Percentiles rank a stretch among this genome's conserved stretches.
Evolutionary conservation across 2,797 vertebrate species (phyloP).

Genomic region (Crenichthys baileyi): DNA sequence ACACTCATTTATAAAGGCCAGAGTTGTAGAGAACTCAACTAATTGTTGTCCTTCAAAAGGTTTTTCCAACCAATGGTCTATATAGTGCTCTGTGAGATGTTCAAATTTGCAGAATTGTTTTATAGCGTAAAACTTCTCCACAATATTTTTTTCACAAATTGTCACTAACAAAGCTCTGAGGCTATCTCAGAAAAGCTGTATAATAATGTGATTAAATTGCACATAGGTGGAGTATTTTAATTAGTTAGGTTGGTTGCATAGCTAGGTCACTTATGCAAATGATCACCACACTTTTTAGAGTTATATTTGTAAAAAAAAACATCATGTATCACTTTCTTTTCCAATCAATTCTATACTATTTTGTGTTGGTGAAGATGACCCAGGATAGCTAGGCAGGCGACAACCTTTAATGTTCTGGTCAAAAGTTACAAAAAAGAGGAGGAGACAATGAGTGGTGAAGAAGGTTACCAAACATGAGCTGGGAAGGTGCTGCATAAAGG

Average conservation of each 20-base stretch:
- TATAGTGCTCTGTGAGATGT: too few relatives aligned
- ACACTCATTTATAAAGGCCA: too few relatives aligned
- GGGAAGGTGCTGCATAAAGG: neutral
- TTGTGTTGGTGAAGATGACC: neutral
- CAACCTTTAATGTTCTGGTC: neutral
- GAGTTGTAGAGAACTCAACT: too few relatives aligned
- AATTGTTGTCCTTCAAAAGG: too few relatives aligned
- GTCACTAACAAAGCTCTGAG: too few relatives aligned
- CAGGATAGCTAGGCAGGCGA: neutral
- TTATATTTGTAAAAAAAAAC: neutral
- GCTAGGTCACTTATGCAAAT: neutral
- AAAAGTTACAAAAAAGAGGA: neutral
- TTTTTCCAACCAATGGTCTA: too few relatives aligned
- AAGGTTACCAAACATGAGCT: neutral
- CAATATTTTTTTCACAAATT: neutral
- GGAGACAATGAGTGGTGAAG: neutral
- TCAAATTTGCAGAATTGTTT: too few relatives aligned
- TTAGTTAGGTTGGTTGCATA: neutral
- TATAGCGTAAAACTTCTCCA: too few relatives aligned
- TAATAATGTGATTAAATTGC: too few relatives aligned
- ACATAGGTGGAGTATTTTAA: too few relatives aligned
- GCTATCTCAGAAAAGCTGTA: too few relatives aligned
- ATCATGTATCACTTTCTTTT: neutral
- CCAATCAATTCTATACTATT: neutral
- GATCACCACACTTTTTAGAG: neutral